Evolutionary conservation across 2,797 vertebrate genomes (phyloP).

Genomic region (Calcarius lapponicus): DNA sequence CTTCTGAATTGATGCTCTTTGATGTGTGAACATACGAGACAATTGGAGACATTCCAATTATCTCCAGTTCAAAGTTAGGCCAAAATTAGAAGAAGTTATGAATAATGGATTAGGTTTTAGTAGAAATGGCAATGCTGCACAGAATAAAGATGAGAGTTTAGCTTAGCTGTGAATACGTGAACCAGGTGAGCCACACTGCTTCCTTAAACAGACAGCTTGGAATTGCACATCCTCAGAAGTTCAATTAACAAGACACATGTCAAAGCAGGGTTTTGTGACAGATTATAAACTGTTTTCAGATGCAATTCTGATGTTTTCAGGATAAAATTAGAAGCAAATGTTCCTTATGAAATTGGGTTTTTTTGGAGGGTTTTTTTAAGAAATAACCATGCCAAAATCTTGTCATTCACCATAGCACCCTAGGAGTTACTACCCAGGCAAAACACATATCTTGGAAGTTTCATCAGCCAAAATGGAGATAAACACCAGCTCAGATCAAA

Average conservation of each 20-base stretch:
- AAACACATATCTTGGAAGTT: neutral
- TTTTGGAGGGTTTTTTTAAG: neutral
- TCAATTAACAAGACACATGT: conserved; percentile 34
- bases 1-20: conserved; percentile 22
- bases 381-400: neutral
- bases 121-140: conserved; percentile 6
- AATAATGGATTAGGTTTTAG: conserved; percentile 61
- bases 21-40: conserved; percentile 23
- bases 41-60: conserved; percentile 53
- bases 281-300: neutral
- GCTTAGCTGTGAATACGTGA: neutral
- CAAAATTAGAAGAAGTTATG: conserved; percentile 62
- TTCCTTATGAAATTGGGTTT: neutral
- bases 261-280: neutral
- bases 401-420: neutral
- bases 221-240: neutral
- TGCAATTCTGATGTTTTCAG: neutral
- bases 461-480: neutral
- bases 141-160: conserved; percentile 58
- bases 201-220: neutral
- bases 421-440: neutral
- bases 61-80: conserved; percentile 62
- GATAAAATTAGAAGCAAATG: neutral
- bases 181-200: conserved; percentile 4
- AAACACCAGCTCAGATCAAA: neutral